phyloP scores from a whole-genome alignment of 2,797 vertebrate genomes.

The Simalia tracyae region DNA sequence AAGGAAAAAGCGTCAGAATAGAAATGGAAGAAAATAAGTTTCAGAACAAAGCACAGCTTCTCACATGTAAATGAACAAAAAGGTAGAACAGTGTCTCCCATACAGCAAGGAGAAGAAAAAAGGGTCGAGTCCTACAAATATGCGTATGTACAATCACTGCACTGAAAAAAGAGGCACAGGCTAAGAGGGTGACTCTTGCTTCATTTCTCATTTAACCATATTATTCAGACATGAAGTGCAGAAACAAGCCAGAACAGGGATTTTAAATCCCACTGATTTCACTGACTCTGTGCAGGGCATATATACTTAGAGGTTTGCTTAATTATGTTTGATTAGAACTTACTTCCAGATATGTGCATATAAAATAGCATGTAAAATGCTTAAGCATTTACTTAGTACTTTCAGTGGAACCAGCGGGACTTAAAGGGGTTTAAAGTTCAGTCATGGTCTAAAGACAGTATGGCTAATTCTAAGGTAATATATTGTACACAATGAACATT shows the following conservation, averaged over 20 bases:
- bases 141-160: background rate
- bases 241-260: background rate
- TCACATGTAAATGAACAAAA: slow-evolving; percentile 56
- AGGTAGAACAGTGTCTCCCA: slow-evolving; percentile 39
- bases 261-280: background rate
- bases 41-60: slow-evolving; percentile 44
- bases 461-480: background rate
- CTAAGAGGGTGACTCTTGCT: slow-evolving; percentile 31
- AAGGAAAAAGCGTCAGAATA: slow-evolving; percentile 13
- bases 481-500: slow-evolving; percentile 2
- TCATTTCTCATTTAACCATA: slow-evolving; percentile 39
- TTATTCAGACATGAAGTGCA: slow-evolving; percentile 21
- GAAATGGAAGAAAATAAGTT: slow-evolving; percentile 45
- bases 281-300: background rate
- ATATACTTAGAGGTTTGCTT: background rate
- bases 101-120: background rate
- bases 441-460: slow-evolving; percentile 3
- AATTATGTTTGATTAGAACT: background rate
- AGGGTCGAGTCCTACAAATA: background rate
- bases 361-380: background rate
- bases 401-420: background rate
- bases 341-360: background rate
- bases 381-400: background rate
- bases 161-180: slow-evolving; percentile 23
- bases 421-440: background rate